Base-by-base conservation (phyloP, 1,140 invertebrate species). In the Drosophila truncata region DNA sequence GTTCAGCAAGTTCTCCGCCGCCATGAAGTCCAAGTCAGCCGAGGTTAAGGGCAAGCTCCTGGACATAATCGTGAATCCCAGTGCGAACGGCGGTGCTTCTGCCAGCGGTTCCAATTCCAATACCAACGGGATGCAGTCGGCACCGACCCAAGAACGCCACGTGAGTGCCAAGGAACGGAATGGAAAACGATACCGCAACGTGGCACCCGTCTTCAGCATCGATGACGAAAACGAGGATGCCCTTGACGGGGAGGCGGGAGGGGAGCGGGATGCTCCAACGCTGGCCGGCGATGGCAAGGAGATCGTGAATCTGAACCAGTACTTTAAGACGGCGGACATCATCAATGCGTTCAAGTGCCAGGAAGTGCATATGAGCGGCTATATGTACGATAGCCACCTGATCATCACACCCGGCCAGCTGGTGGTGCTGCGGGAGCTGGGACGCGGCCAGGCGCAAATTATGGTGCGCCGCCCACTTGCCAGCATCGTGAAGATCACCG, bases 401-500 rank as follows among this genome's bases (percentile, higher is more conserved):
- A 94, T 98, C 14, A 95, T 99, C n/a, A 99, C 97, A 5, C 95
- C 96, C 80, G 97, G 95, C 44, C 97, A 99, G 93, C 94, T 99
- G 67, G 96, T 97, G 79, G 96, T 99, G 47, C 93, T 99, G 39
- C 95, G 98, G 42, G 97, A 98, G 91, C 94, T 97, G 58, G 94
- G 95, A 31, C 95, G 96, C 64, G 95, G 96, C 8, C 95, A 95
- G 80, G 98, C 96, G 0, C 96, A 97, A 91, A 95, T 99, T 4
- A 96, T 97, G 75, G 96, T 97, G 1, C 95, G 97, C 73, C 95
- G 98, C 37, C 96, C 97, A 2, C 94, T 99, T 50, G 96, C 96
- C 14, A 96, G 96, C 41, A 98, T 99, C 80, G 97, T 99, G 14
- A 98, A 98, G 94, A 99, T 99, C 66, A 99, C 98, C 2, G 98